Percentiles rank a stretch among this genome's conserved stretches.
Conservation (phyloP, 2,113 vertebrate species). For the Pristiophorus japonicus region DNA sequence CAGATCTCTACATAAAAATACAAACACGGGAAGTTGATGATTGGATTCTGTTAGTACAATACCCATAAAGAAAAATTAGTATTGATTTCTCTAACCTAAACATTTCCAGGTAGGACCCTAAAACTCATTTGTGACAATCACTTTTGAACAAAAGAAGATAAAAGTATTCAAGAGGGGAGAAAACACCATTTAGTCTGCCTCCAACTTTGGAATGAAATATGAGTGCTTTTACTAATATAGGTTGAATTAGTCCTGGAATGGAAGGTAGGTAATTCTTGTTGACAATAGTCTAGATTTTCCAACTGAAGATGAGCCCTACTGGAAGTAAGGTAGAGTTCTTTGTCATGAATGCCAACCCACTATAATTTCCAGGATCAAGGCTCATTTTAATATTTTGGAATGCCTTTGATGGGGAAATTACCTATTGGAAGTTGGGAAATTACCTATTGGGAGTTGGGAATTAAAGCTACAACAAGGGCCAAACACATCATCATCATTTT, state of each 20-base stretch:
- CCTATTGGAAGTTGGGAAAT: not conserved
- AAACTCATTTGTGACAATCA: not conserved
- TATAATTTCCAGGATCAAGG: not conserved
- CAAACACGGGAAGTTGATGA: not conserved
- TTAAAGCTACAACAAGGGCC: not conserved
- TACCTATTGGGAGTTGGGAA: not conserved
- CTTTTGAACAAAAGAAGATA: not conserved
- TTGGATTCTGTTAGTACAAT: not conserved
- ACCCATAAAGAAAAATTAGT: not conserved
- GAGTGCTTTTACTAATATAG: not conserved
- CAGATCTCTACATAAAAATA: constrained; percentile 14
- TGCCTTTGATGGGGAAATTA: not conserved
- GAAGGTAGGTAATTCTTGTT: not conserved
- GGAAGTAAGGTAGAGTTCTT: not conserved
- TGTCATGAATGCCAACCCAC: not conserved
- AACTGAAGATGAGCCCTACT: not conserved
- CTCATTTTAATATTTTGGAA: not conserved
- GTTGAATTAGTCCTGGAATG: not conserved
- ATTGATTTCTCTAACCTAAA: not conserved
- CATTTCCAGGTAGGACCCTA: not conserved
- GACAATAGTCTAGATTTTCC: not conserved
- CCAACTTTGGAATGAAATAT: not conserved
- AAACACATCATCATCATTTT: not conserved
- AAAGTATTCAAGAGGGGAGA: not conserved
- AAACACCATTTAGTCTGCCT: not conserved